Base-by-base conservation (phyloP, 2,888 invertebrate genomes). In the Mongoloraphidia duomilia region DNA sequence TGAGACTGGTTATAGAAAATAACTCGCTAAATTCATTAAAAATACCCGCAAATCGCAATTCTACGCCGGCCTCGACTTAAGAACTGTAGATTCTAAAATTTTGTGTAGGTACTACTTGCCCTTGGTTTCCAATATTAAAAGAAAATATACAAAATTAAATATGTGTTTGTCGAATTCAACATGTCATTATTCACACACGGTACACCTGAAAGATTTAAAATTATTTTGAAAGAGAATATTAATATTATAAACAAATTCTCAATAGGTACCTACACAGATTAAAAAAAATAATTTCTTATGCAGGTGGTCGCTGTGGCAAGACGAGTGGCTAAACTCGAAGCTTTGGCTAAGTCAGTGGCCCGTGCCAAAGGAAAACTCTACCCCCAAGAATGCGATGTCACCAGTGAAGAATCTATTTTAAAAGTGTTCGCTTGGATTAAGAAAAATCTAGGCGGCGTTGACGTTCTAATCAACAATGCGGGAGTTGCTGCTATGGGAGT, bases 361-460 rank as follows among this genome's bases (percentile, higher is more conserved):
- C 49, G 45, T 1, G 51, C 52, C 2, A 53, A 57, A 41, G 64
- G 64, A 2, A 58, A 60, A 58, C 63, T 71, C 42, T 59, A 69
- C 50, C 59, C 65, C 2, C 53, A 63, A 44, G 58, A 64, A 49
- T 77, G 78, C 55, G 78, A 79, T 58, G 61, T 79, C 9, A 62
- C 65, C 8, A 68, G 68, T 38, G 74, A 74, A 53, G 65, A 68
- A 0, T 73, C 77, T 0, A 73, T 80, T 17, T 58, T 71, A 39
- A 60, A 62, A 10, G 71, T 74, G 37, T 79, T 80, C 60, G 60
- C 65, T 34, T 65, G 64, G 62, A 69, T 75, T 41, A 67, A 73
- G 13, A 53, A 64, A 11, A 61, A 68, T 2, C 56, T 74, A 3
- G 77, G 77, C 0, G 72, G 73, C 8, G 66, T 76, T 33, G 74